Evolutionary conservation across 1,140 invertebrate species (phyloP).

Genomic region (Heliconius congener): DNA sequence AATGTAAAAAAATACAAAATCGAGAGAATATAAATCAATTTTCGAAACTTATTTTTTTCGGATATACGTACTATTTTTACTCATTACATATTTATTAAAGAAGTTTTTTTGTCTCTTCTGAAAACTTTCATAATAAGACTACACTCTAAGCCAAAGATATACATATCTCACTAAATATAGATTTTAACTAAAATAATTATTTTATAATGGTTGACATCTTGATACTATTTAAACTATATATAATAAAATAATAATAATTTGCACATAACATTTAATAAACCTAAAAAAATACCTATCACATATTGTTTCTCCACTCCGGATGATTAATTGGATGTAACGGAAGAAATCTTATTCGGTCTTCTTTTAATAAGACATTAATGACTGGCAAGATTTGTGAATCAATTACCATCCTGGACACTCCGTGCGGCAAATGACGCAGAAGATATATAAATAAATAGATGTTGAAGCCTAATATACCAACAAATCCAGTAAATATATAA

Average conservation of each 20-base stretch:
- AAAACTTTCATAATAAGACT: no score
- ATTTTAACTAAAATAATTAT: neutral
- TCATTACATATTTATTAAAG: no score
- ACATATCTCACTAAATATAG: no score
- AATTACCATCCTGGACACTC: constrained; percentile 20
- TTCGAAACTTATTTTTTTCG: no score
- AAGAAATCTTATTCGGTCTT: constrained; percentile 10
- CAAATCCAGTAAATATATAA: neutral
- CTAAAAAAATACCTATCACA: neutral
- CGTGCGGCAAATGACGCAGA: constrained; percentile 18
- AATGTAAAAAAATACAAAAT: no score
- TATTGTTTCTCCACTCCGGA: neutral
- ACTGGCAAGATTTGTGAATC: constrained; percentile 24
- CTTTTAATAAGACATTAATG: constrained; percentile 29
- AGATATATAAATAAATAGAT: constrained; percentile 23
- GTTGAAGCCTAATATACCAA: constrained; percentile 4
- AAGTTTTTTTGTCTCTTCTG: no score
- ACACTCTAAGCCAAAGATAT: no score
- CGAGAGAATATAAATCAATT: no score
- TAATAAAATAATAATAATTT: neutral
- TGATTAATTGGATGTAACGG: constrained; percentile 19
- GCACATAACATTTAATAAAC: neutral
- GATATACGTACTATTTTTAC: no score
- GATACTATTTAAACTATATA: neutral
- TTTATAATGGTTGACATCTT: neutral